Conservation (phyloP, 37 sponge, comb jelly and placozoan genomes). For the Bolinopsis microptera region DNA sequence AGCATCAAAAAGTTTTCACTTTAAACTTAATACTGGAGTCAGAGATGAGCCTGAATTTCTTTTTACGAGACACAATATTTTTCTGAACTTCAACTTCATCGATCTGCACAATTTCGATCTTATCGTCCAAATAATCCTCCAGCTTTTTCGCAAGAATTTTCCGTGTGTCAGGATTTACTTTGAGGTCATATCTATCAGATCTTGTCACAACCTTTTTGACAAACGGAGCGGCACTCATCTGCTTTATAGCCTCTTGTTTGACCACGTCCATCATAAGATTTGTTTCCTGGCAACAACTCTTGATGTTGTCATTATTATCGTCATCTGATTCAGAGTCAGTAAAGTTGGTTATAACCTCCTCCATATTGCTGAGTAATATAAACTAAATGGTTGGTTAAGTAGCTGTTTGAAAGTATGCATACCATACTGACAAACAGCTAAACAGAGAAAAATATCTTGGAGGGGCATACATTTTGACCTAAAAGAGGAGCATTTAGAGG, state of each 20-base stretch:
- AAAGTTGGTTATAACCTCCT: neutral
- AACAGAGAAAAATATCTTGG: no score
- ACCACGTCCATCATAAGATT: neutral
- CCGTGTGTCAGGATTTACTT: neutral
- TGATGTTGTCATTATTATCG: neutral
- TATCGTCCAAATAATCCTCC: neutral
- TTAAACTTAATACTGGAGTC: neutral
- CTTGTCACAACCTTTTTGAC: neutral
- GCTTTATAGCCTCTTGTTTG: neutral
- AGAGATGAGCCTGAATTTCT: neutral
- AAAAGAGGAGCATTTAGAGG: no score
- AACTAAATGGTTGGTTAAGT: no score
- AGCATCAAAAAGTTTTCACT: neutral
- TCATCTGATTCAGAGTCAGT: neutral
- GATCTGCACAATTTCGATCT: neutral
- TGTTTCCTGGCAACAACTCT: neutral
- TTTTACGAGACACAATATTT: neutral
- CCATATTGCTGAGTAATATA: neutral
- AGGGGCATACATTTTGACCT: no score
- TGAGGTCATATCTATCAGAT: neutral
- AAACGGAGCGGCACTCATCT: neutral
- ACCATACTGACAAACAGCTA: no score
- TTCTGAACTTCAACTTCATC: neutral
- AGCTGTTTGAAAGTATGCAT: no score
- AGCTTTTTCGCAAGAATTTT: neutral